Base-by-base conservation (phyloP, 1,140 invertebrate genomes). In the Drosophila trapezifrons region DNA sequence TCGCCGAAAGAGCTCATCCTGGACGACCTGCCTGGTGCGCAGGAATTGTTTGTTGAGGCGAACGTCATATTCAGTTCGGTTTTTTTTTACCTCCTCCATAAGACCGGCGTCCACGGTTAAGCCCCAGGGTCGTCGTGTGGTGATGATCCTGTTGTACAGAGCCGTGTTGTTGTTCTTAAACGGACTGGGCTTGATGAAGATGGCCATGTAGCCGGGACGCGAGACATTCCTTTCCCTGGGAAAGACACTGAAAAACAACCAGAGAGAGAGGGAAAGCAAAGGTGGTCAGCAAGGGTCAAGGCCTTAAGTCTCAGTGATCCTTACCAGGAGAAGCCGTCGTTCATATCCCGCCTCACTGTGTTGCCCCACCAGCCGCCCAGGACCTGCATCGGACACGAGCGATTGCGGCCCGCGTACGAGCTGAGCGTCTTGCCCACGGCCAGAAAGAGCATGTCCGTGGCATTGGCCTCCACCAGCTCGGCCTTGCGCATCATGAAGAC, bases 401-500 rank as follows among this genome's bases (percentile, higher is more conserved):
- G 70, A 59, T 85, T 81, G 0, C 17, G 58, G 6, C 82, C 82
- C 4, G 55, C 10, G 25, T 69, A 66, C 15, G 63, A 38, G 20
- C 62, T 46, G 1, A 85, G 35, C 2, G 78, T 63, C 42, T 81
- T 66, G 15, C 82, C 82, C 15, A 85, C 70, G 13, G 82, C 72
- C 1, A 51, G 8, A 8, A 62, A 87, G 0, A 87, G 37, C 15
- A 87, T 57, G 38, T 87, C 78, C 20, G 83, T 80, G 22, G 83
- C 79, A 38, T 87, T 87, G 9, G 66, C 76, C 57, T 64, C 83
- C 49, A 81, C 46, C 2, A 85, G 46, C 47, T 85, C 69, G 8
- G 82, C 82, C 43, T 76, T 81, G 27, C 82, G 82, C 58, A 85
- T 37, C 78, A 86, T 81, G 25, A 86, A 85, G 0, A 86, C 49